Evolutionary conservation across 2,888 invertebrate genomes (phyloP).

Genomic region (Alitta virens): DNA sequence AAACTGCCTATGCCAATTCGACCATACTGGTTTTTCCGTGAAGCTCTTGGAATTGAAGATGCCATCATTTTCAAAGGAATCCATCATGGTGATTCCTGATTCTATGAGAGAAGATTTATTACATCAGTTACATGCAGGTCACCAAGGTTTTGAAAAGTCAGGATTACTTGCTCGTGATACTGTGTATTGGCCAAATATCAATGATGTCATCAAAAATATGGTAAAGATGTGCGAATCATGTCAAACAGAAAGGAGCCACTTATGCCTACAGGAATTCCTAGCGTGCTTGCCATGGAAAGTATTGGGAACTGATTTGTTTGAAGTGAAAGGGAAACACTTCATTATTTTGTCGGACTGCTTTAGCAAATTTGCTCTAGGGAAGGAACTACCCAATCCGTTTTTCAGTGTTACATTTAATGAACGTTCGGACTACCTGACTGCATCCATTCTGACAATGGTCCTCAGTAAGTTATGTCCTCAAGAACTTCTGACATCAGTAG

Average conservation of each 20-base stretch:
- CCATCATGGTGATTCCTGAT: background rate
- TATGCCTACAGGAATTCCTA: background rate
- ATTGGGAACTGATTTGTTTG: background rate
- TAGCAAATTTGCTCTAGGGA: background rate
- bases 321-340: background rate
- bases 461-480: background rate
- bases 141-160: conserved; percentile 2
- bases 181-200: conserved; percentile 3
- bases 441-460: background rate
- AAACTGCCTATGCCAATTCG: background rate
- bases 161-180: background rate
- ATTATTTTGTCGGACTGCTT: background rate
- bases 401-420: no score
- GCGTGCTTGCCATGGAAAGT: background rate
- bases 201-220: background rate
- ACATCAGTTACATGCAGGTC: background rate
- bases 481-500: background rate
- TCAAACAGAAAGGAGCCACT: background rate
- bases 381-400: background rate
- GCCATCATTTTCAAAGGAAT: background rate
- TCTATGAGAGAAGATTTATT: background rate
- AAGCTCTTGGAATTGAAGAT: background rate
- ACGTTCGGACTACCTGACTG: background rate
- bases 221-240: background rate
- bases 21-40: background rate